phyloP scores from a whole-genome alignment of 1,140 invertebrate genomes.

The Drosophila kepulauana region DNA sequence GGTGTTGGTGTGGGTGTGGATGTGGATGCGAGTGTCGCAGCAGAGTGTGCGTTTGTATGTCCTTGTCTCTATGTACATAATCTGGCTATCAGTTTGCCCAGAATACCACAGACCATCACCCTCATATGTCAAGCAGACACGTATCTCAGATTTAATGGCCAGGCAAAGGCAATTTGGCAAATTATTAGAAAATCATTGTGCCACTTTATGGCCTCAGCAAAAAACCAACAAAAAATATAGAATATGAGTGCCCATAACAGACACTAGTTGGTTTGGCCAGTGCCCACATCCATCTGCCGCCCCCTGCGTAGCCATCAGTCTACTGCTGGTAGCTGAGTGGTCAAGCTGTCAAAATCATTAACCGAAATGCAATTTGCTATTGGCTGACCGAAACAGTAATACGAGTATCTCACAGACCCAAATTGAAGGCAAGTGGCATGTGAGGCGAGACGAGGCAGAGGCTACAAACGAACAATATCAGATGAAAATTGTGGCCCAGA shows the following conservation, averaged over 20 bases:
- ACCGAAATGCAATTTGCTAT: slow-evolving; percentile 57
- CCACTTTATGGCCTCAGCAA: slow-evolving; percentile 65
- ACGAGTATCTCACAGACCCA: background rate
- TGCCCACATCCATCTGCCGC: background rate
- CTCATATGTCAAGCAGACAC: slow-evolving; percentile 53
- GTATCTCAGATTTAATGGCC: slow-evolving; percentile 81
- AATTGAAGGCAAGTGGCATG: background rate
- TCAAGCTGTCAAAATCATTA: slow-evolving; percentile 52
- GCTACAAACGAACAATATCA: slow-evolving; percentile 2
- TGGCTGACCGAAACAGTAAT: slow-evolving; percentile 20
- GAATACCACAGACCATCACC: slow-evolving; percentile 32
- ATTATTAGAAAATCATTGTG: slow-evolving; percentile 84
- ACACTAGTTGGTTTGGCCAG: slow-evolving; percentile 28
- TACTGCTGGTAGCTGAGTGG: slow-evolving; percentile 10
- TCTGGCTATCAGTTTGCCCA: slow-evolving; percentile 66
- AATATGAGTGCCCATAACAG: slow-evolving; percentile 62
- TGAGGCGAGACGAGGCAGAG: background rate
- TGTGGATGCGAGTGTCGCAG: slow-evolving; percentile 24
- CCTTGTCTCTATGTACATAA: slow-evolving; percentile 50
- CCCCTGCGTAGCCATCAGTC: background rate
- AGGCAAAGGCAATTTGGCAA: slow-evolving; percentile 83
- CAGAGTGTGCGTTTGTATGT: slow-evolving; percentile 11
- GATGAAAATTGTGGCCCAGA: slow-evolving; percentile 11
- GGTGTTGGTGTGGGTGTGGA: slow-evolving; percentile 19
- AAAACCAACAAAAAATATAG: slow-evolving; percentile 31